Percentiles rank a stretch among this genome's conserved stretches.
Conservation (phyloP, 2,113 vertebrate species). For the Xiphias gladius region DNA sequence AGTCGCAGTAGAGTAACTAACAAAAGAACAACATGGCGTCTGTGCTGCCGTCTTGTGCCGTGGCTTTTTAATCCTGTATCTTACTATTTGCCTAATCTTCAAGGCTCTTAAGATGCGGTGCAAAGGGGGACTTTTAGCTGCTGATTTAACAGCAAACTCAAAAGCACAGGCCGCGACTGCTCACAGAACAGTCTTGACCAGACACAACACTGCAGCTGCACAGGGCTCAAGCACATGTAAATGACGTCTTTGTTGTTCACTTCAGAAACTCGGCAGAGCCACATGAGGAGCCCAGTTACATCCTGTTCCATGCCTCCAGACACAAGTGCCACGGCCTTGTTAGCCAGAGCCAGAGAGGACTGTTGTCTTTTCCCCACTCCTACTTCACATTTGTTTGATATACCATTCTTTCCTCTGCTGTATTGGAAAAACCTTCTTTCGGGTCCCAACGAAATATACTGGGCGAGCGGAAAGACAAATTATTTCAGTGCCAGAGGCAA, state of each 20-base stretch:
- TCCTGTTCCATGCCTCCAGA: constrained; percentile 38
- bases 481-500: not conserved
- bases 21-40: no score
- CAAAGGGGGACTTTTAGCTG: not conserved
- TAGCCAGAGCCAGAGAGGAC: constrained; percentile 5
- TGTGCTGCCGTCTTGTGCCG: no score
- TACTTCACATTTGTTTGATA: constrained; percentile 13
- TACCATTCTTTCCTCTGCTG: not conserved
- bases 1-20: no score
- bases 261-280: constrained; percentile 35
- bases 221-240: constrained; percentile 34
- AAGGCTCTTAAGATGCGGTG: not conserved
- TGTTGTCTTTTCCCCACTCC: not conserved
- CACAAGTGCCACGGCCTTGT: constrained; percentile 5
- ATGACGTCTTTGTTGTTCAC: constrained; percentile 59
- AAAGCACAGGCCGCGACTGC: constrained; percentile 14
- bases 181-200: constrained; percentile 9
- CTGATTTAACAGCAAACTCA: constrained; percentile 32
- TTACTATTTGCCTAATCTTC: not conserved
- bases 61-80: not conserved
- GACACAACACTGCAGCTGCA: constrained; percentile 43
- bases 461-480: not conserved
- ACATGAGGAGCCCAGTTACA: constrained; percentile 33
- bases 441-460: not conserved
- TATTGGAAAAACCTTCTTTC: not conserved